Conservation (phyloP, 2,888 invertebrate species). For the Cylindroiulus punctatus region DNA sequence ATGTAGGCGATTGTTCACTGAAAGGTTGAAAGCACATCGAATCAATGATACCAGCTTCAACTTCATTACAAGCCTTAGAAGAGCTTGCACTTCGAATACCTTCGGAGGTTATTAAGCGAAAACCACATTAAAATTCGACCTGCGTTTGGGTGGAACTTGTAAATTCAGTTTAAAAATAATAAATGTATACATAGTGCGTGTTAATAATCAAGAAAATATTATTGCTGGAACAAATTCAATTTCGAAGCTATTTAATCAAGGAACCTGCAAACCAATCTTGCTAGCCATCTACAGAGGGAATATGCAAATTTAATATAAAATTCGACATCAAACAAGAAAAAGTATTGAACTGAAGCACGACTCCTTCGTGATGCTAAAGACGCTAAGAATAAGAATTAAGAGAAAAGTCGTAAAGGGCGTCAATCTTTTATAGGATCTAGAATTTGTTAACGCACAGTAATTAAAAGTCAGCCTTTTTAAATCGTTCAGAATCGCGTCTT, state of each 20-base stretch:
- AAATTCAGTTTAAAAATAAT: constrained; percentile 35
- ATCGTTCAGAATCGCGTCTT: no score
- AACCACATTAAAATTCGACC: neutral
- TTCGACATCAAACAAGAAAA: neutral
- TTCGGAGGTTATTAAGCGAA: constrained; percentile 9
- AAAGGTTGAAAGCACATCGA: neutral
- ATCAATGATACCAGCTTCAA: neutral
- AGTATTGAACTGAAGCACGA: neutral
- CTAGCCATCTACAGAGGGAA: neutral
- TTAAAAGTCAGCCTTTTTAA: no score
- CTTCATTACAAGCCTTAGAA: neutral
- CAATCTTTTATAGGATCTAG: no score
- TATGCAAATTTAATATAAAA: neutral
- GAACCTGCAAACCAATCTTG: neutral
- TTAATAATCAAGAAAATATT: constrained; percentile 5
- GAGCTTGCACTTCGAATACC: neutral
- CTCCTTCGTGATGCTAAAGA: no score
- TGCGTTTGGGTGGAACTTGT: neutral
- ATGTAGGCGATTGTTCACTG: no score
- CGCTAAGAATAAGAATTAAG: no score
- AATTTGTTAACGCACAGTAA: no score
- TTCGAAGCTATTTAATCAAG: neutral
- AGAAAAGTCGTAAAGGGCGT: no score
- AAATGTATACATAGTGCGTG: neutral
- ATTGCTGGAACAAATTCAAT: neutral